Evolutionary conservation across 2,113 vertebrate genomes (phyloP).

Genomic region (Camelus bactrianus): DNA sequence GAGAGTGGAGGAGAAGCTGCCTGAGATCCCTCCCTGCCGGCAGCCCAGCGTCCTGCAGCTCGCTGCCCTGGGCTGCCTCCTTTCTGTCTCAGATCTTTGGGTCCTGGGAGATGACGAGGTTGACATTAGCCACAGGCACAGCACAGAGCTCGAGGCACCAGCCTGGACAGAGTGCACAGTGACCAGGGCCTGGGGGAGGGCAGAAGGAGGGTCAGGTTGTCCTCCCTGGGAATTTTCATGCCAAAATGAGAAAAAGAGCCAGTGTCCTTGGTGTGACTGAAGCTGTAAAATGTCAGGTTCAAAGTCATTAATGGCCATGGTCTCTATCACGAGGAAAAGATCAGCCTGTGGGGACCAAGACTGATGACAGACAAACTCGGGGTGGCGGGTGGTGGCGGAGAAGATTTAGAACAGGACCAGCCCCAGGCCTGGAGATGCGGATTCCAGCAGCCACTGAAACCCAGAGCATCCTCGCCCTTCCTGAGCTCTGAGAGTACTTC

Average conservation of each 20-base stretch:
- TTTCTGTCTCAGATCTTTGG: constrained; percentile 67
- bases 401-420: background rate
- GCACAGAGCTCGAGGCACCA: constrained; percentile 90
- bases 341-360: background rate
- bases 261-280: background rate
- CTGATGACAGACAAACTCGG: background rate
- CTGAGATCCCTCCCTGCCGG: constrained; percentile 90
- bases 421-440: background rate
- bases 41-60: constrained; percentile 91
- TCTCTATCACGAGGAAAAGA: background rate
- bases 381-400: background rate
- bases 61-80: constrained; percentile 88
- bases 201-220: constrained; percentile 89
- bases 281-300: background rate
- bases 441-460: background rate
- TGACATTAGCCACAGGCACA: constrained; percentile 91
- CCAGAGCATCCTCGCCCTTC: background rate
- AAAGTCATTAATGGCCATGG: background rate
- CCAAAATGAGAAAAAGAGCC: background rate
- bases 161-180: constrained; percentile 84
- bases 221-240: constrained; percentile 81
- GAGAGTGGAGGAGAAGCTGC: constrained; percentile 90
- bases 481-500: background rate
- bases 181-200: constrained; percentile 91
- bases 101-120: constrained; percentile 92